phyloP scores from a whole-genome alignment of 1,140 invertebrate genomes.

The Ephestia elutella region DNA sequence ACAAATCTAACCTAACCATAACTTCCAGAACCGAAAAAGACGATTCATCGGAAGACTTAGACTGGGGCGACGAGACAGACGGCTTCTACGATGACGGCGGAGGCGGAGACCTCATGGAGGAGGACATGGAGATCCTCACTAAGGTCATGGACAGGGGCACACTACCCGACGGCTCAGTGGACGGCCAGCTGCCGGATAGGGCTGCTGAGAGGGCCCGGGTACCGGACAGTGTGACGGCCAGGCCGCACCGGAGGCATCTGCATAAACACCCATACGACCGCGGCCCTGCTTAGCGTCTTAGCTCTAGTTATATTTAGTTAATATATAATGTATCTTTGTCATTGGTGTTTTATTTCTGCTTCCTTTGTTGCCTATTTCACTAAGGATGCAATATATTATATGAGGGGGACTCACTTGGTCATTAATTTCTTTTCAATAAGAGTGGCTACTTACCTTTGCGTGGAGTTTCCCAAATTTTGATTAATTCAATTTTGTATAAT shows the following conservation, averaged over 20 bases:
- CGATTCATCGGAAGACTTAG: conserved; percentile 37
- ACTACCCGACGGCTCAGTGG: neutral
- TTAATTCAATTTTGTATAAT: too few relatives aligned
- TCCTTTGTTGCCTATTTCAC: conserved; percentile 1
- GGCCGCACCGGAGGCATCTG: conserved; percentile 62
- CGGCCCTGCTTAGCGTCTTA: conserved; percentile 33
- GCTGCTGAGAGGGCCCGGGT: neutral
- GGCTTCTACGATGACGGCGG: conserved; percentile 43
- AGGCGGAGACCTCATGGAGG: conserved; percentile 48
- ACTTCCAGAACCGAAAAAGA: conserved; percentile 44
- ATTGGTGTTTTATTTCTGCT: conserved; percentile 1
- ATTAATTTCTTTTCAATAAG: too few relatives aligned
- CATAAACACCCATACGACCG: conserved; percentile 69
- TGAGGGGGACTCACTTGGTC: too few relatives aligned
- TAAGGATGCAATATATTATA: too few relatives aligned
- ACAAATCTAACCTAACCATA: neutral
- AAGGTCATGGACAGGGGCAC: conserved; percentile 17
- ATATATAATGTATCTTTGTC: conserved; percentile 3
- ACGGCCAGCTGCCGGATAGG: neutral
- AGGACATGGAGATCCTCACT: conserved; percentile 41
- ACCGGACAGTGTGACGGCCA: conserved; percentile 28
- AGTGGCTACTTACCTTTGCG: too few relatives aligned
- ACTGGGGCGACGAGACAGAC: conserved; percentile 46
- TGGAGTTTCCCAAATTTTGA: too few relatives aligned
- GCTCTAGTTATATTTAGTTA: neutral